Evolutionary conservation across 2,113 vertebrate species (phyloP).

Genomic region (Salvelinus sp.): DNA sequence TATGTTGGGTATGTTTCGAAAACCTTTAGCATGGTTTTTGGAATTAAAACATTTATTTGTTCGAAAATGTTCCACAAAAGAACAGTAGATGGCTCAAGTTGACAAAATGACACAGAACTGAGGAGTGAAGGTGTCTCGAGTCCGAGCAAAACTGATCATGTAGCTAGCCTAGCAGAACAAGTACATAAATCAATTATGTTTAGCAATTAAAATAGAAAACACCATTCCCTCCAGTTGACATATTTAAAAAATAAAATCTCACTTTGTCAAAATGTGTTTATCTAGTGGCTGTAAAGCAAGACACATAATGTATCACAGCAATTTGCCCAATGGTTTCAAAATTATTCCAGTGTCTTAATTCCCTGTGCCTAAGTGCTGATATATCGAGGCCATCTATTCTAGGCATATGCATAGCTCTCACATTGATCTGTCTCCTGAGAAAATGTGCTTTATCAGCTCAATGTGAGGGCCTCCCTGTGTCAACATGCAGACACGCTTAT

Average conservation of each 20-base stretch:
- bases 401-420: neutral
- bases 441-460: neutral
- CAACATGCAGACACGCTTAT: conserved; percentile 22
- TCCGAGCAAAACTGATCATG: no score
- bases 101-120: conserved; percentile 28
- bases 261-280: neutral
- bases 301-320: no score
- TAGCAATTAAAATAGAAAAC: neutral
- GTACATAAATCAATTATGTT: neutral
- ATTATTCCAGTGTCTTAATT: no score
- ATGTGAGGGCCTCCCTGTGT: neutral
- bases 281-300: no score
- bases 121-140: neutral
- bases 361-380: no score
- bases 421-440: neutral
- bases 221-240: neutral
- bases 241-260: neutral
- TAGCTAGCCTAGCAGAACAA: neutral
- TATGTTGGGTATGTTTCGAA: no score
- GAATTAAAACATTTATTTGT: no score
- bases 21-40: no score
- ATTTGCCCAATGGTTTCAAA: no score
- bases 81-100: conserved; percentile 70
- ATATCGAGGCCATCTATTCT: no score
- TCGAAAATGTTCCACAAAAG: conserved; percentile 39